Base-by-base conservation (phyloP, 2,113 vertebrate species). In the Craseonycteris thonglongyai region DNA sequence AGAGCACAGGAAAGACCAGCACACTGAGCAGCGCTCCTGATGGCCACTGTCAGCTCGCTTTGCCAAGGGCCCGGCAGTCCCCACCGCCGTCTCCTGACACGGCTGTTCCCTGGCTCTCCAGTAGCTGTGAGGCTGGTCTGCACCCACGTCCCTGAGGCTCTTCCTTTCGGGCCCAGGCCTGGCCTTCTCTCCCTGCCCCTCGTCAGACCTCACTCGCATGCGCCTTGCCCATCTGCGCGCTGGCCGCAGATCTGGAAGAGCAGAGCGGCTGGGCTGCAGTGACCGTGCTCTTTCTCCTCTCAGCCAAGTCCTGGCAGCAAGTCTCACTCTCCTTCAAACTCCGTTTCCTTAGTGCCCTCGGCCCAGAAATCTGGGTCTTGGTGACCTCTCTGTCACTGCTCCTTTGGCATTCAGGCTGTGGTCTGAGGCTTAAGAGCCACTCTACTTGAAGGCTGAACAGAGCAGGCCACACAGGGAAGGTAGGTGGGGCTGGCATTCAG, bases 241-340 rank as follows among this genome's bases (percentile, higher is more conserved):
- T 19, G 79, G 13, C 47, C 56, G 38, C 45, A 0, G 21, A 3
- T 40, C 35, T 28, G 16, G 40, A 38, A 19, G 68, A n/a, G 1
- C 35, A 35, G 7, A 56, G 11, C 22, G 0, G 0, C 66, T 0
- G 7, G 19, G 18, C 38, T 24, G 42, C 18, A 6, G 42, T 11
- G 42, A 59, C 24, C 22, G 1, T 1, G 16, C 59, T 28, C 18
- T 4, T 18, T 45, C 40, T 72, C 7, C 7, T 30, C 59, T 54
- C 33, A 12, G 26, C 1, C 2, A 16, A 9, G 42, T 58, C 40
- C 35, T 0, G 0, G 8, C 19, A 5, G 30, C 21, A 0, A 28
- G n/a, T 16, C 7, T 42, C 6, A 0, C 30, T 63, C 13, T 75
- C 24, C 81, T n/a, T 35, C 33, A 54, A n/a, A 30, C 26, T 19